Percentiles rank a stretch among this genome's conserved stretches.
Evolutionary conservation across 2,797 vertebrate species (phyloP).

Genomic region (Alectoris magna): DNA sequence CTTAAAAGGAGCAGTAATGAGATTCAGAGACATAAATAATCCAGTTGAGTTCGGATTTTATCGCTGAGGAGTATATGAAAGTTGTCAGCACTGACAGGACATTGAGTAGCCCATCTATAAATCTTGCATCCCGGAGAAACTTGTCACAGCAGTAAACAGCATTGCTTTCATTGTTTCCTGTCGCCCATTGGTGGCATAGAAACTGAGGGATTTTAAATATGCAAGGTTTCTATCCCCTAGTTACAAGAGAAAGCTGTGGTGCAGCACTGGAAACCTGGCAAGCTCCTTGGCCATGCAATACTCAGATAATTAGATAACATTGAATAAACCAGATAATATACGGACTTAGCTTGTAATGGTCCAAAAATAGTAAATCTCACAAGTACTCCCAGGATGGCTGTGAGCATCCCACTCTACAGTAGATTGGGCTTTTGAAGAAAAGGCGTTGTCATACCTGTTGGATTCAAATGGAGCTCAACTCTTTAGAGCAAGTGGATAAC

Average conservation of each 20-base stretch:
- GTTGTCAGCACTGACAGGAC: neutral
- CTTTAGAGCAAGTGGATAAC: neutral
- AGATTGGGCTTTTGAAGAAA: neutral
- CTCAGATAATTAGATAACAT: neutral
- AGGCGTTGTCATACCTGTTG: neutral
- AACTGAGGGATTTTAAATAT: neutral
- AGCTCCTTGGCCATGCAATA: neutral
- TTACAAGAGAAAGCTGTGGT: neutral
- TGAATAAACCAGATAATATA: neutral
- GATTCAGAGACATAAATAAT: neutral
- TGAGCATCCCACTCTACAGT: neutral
- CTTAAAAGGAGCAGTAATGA: neutral
- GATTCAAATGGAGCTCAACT: neutral
- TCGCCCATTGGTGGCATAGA: rapidly evolving
- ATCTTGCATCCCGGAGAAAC: neutral
- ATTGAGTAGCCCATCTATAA: neutral
- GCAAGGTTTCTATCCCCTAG: neutral
- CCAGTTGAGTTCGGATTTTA: neutral
- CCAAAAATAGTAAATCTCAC: neutral
- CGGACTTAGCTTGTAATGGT: neutral
- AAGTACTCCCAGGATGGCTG: neutral
- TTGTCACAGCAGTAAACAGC: neutral
- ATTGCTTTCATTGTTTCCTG: neutral
- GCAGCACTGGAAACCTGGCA: neutral
- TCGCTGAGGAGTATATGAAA: neutral